These are phyloP conservation scores for Maniola jurtina DNA, from an alignment of 1,140 invertebrate species.

Conservation along the genomic window DNA sequence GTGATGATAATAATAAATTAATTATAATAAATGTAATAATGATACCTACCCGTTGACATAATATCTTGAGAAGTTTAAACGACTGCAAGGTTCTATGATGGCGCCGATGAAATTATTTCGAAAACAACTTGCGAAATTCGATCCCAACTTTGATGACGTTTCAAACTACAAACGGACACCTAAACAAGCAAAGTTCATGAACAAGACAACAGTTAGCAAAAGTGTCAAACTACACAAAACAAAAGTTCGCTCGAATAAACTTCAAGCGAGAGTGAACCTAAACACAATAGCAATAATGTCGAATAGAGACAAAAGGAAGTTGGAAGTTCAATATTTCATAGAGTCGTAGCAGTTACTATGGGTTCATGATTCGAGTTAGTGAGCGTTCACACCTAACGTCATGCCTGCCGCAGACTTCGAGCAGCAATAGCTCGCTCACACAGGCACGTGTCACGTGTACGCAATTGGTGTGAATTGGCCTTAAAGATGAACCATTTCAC, in stretches of 20 bases:
- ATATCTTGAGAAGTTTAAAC: too few relatives aligned
- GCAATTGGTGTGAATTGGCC: too few relatives aligned
- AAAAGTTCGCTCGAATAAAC: conserved; percentile 10
- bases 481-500: too few relatives aligned
- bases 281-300: conserved; percentile 11
- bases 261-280: conserved; percentile 28
- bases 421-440: too few relatives aligned
- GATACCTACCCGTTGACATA: too few relatives aligned
- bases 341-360: conserved; percentile 44
- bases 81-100: too few relatives aligned
- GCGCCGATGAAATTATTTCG: background rate
- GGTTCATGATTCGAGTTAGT: conserved; percentile 38
- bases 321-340: conserved; percentile 58
- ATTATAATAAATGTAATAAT: too few relatives aligned
- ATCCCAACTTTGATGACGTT: conserved; percentile 35
- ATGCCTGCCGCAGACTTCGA: too few relatives aligned
- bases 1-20: too few relatives aligned
- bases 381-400: background rate
- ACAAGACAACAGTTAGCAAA: conserved; percentile 45
- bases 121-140: conserved; percentile 15
- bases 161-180: conserved; percentile 49
- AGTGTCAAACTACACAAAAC: conserved; percentile 32
- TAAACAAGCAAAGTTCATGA: conserved; percentile 44
- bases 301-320: conserved; percentile 7
- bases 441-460: too few relatives aligned